Percentiles rank a stretch among this genome's conserved stretches.
Evolutionary conservation across 2,888 invertebrate species (phyloP).

Genomic region (Conomelus anceps): DNA sequence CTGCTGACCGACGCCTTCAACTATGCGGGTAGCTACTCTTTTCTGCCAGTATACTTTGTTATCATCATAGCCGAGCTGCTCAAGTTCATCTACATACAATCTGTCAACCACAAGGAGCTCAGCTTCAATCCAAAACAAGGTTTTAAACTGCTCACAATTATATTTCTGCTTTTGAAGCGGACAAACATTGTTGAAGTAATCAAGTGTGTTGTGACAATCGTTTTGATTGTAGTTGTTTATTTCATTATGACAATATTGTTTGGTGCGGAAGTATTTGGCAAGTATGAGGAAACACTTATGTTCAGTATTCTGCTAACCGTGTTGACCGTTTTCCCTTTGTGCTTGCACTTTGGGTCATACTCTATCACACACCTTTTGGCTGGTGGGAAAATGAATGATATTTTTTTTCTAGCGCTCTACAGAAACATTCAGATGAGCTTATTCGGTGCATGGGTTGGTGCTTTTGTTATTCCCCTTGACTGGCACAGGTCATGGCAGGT

Average conservation of each 20-base stretch:
- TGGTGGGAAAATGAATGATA: constrained; percentile 45
- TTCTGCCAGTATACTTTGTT: constrained; percentile 41
- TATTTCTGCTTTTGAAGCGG: constrained; percentile 21
- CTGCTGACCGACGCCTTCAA: constrained; percentile 53
- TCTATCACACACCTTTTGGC: constrained; percentile 39
- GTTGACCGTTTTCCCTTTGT: constrained; percentile 56
- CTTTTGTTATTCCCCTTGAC: constrained; percentile 78
- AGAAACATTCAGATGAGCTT: constrained; percentile 51
- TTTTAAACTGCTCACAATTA: constrained; percentile 13
- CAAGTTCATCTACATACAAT: constrained; percentile 43
- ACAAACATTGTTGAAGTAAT: constrained; percentile 45
- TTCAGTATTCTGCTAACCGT: constrained; percentile 55
- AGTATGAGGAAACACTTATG: constrained; percentile 61
- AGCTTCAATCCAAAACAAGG: constrained; percentile 23
- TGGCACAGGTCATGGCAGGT: constrained; percentile 88
- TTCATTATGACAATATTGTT: constrained; percentile 58
- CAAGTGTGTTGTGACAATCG: constrained; percentile 46
- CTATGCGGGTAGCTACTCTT: constrained; percentile 51
- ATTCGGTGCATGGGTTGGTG: constrained; percentile 77
- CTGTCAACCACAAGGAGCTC: constrained; percentile 32
- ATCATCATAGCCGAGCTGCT: constrained; percentile 48
- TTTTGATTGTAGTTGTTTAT: constrained; percentile 48
- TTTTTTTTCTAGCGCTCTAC: constrained; percentile 31
- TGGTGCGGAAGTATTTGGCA: constrained; percentile 58
- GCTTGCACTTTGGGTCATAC: constrained; percentile 53